phyloP scores from a whole-genome alignment of 2,888 invertebrate species.

The Asteroscopus sphinx region DNA sequence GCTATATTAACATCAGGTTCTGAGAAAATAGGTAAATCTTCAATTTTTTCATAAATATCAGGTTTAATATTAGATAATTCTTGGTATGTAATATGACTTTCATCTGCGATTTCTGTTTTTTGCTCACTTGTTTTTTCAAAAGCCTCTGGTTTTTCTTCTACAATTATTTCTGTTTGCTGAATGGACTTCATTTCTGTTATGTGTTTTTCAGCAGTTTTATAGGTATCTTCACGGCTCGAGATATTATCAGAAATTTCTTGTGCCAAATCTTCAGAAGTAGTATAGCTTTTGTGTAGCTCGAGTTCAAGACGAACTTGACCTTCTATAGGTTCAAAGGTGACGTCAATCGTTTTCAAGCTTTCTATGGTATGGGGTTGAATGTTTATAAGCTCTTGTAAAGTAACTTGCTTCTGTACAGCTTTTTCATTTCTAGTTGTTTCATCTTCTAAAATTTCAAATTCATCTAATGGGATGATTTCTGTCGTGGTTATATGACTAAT shows the following conservation, averaged over 20 bases:
- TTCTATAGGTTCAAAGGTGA: constrained; percentile 57
- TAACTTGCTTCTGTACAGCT: constrained; percentile 60
- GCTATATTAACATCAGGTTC: constrained; percentile 66
- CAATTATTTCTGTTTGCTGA: constrained; percentile 68
- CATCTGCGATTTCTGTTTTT: constrained; percentile 66
- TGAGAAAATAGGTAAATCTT: constrained; percentile 56
- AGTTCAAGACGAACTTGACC: constrained; percentile 61
- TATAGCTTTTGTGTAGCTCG: constrained; percentile 72
- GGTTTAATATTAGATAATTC: constrained; percentile 67
- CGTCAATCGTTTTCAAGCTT: constrained; percentile 58
- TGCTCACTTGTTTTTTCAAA: constrained; percentile 49
- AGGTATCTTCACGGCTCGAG: constrained; percentile 34
- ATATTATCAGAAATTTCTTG: constrained; percentile 67
- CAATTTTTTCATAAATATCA: constrained; percentile 69
- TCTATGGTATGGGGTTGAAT: constrained; percentile 71
- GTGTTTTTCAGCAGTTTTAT: constrained; percentile 63
- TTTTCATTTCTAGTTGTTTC: constrained; percentile 65
- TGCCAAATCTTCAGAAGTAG: constrained; percentile 68
- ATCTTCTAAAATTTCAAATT: constrained; percentile 60
- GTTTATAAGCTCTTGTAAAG: constrained; percentile 68
- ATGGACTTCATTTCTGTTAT: constrained; percentile 71
- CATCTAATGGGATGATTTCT: constrained; percentile 76
- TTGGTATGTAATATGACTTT: constrained; percentile 67
- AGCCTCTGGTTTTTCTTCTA: constrained; percentile 63
- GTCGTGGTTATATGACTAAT: constrained; percentile 72